phyloP scores from a whole-genome alignment of 2,888 invertebrate species.

The Nomada fabriciana region DNA sequence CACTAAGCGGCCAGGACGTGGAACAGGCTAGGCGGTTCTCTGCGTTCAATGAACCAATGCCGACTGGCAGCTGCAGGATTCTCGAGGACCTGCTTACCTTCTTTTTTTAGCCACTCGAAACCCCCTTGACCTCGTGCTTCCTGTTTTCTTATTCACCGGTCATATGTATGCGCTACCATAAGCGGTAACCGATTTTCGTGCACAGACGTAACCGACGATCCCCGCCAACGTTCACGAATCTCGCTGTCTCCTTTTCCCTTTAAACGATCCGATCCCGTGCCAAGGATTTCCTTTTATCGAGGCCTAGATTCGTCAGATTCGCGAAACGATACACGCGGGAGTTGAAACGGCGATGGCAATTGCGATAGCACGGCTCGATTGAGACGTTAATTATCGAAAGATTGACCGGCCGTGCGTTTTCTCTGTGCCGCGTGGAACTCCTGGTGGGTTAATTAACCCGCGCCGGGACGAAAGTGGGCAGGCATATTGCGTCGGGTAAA shows the following conservation, averaged over 20 bases:
- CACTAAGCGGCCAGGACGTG: slow-evolving; percentile 40
- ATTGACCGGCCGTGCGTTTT: slow-evolving; percentile 43
- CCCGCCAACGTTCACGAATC: slow-evolving; percentile 36
- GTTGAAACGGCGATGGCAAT: slow-evolving; percentile 50
- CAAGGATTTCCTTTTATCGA: slow-evolving; percentile 21
- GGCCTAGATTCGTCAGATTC: slow-evolving; percentile 8
- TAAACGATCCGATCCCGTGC: too few relatives aligned
- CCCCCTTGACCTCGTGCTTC: slow-evolving; percentile 60
- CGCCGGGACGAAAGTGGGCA: slow-evolving; percentile 32
- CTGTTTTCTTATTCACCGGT: slow-evolving; percentile 45
- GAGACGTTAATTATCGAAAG: slow-evolving; percentile 70
- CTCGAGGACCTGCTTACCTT: slow-evolving; percentile 65
- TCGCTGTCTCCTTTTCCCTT: slow-evolving; percentile 38
- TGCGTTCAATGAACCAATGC: slow-evolving; percentile 60
- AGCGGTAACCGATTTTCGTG: slow-evolving; percentile 45
- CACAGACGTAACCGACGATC: slow-evolving; percentile 9
- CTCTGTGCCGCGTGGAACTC: slow-evolving; percentile 31
- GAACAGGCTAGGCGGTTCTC: slow-evolving; percentile 56
- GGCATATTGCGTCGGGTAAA: slow-evolving; percentile 39
- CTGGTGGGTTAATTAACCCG: slow-evolving; percentile 65
- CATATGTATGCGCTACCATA: slow-evolving; percentile 37
- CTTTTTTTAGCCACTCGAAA: slow-evolving; percentile 31
- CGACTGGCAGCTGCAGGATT: slow-evolving; percentile 71
- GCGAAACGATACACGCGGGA: slow-evolving; percentile 14
- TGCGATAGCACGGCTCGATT: slow-evolving; percentile 63